These are phyloP conservation scores for Pegea sp. DNA, from an alignment of 23 tunicate species.

Conservation along the genomic window DNA sequence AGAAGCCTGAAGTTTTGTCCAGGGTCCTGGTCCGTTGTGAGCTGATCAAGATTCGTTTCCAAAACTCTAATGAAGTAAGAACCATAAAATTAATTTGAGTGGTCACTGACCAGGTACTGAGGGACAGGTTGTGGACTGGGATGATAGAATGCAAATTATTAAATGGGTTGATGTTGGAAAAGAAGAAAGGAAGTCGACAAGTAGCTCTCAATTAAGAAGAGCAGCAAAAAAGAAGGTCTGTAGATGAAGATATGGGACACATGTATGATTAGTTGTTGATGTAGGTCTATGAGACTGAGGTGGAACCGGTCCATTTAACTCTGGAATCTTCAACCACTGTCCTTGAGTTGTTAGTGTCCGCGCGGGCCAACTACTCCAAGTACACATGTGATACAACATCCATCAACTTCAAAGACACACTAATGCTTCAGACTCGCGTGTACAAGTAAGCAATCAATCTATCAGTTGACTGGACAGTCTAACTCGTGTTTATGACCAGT, in stretches of 20 bases:
- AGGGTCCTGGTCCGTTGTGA: slow-evolving; percentile 26
- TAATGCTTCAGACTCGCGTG: slow-evolving; percentile 68
- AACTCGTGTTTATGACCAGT: no score
- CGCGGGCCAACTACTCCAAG: slow-evolving; percentile 45
- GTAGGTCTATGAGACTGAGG: slow-evolving; percentile 65
- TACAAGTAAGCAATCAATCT: slow-evolving; percentile 41
- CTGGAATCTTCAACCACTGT: slow-evolving; percentile 18
- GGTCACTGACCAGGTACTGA: neutral
- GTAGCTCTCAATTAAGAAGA: no score
- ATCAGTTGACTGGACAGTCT: neutral
- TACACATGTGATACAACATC: slow-evolving; percentile 32
- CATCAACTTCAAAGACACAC: slow-evolving; percentile 72
- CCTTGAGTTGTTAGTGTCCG: slow-evolving; percentile 44
- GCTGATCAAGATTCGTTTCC: slow-evolving; percentile 28
- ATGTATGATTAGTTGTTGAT: neutral
- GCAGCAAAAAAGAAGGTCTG: slow-evolving; percentile 55
- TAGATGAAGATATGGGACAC: neutral
- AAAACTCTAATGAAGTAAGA: slow-evolving; percentile 5
- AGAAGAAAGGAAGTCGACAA: slow-evolving; percentile 13
- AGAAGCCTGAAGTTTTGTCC: slow-evolving; percentile 18
- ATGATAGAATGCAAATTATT: slow-evolving; percentile 69
- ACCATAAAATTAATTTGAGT: neutral
- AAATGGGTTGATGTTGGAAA: slow-evolving; percentile 57
- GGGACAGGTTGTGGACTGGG: slow-evolving; percentile 72
- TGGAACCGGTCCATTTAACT: slow-evolving; percentile 61